Conservation (phyloP, 2,113 vertebrate species). For the Pristiophorus japonicus region DNA sequence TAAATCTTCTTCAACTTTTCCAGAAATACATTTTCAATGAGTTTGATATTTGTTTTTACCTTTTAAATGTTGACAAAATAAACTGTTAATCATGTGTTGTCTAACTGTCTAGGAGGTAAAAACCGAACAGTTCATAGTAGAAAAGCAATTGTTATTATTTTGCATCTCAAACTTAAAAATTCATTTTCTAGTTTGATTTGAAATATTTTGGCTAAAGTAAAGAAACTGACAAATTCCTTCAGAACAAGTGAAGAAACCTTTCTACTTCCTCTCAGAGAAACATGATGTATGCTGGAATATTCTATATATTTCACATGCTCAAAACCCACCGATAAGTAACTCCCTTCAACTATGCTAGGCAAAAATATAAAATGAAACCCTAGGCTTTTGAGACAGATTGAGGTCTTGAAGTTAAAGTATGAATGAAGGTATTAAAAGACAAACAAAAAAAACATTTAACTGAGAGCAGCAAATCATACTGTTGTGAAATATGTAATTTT, state of each 20-base stretch:
- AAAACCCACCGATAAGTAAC: background rate
- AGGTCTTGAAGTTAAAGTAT: background rate
- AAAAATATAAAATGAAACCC: background rate
- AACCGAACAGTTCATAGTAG: too few species aligned
- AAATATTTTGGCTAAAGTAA: background rate
- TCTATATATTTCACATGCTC: background rate
- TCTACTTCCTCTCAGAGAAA: background rate
- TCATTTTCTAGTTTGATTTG: background rate
- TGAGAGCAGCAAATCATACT: background rate
- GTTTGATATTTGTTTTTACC: too few species aligned
- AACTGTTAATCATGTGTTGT: too few species aligned
- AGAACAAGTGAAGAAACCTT: background rate
- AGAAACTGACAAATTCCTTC: background rate
- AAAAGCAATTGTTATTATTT: background rate
- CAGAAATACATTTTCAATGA: too few species aligned
- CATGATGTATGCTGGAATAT: background rate
- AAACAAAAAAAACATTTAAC: background rate
- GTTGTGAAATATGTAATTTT: background rate
- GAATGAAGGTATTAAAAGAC: background rate
- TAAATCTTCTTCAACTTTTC: too few species aligned
- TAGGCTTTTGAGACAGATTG: background rate
- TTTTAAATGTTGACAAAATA: too few species aligned
- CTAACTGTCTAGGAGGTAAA: too few species aligned
- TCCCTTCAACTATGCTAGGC: background rate
- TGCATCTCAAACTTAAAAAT: background rate